Base-by-base conservation (phyloP, 2,888 invertebrate species). In the Drosophila mercatorum region DNA sequence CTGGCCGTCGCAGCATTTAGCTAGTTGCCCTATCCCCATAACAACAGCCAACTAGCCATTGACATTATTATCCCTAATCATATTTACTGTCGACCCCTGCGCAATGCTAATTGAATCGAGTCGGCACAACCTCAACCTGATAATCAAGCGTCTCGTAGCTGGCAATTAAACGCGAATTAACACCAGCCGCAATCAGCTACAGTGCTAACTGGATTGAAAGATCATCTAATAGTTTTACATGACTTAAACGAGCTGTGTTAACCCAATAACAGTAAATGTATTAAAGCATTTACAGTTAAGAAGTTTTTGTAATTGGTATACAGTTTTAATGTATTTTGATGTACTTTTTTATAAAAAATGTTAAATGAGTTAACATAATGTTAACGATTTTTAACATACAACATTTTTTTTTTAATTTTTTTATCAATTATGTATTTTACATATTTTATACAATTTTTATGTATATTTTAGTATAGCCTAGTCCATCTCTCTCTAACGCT, bases 21-120 rank as follows among this genome's bases (percentile, higher is more conserved):
- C 49, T 41, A 52, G 52, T 14, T 40, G 28, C 49, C 8, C 68
- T 69, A 78, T 59, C 62, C 65, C 65, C 56, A 79, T 62, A 52
- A 47, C 73, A 64, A 73, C 86, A 65, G 66, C 63, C 86, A 65
- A 68, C 63, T 58, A 61, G 38, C 78, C 82, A 83, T 71, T 72
- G 70, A 82, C 82, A 78, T 72, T 80, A 85, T 76, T 88, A 83
- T 68, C 66, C 68, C 64, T 88, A 88, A 83, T 83, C 83, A 68
- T 49, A 86, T 83, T 86, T 76, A 56, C 80, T 59, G 49, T 44
- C 28, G 31, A 43, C 46, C 28, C 46, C 68, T 55, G 58, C 64
- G 47, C 71, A 72, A 43, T 47, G 72, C 83, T 89, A 89, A 83
- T 83, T 87, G 81, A 71, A 76, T 76, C 55, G 66, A 43, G 59